phyloP scores from a whole-genome alignment of 2,888 invertebrate genomes.

The Syritta pipiens region DNA sequence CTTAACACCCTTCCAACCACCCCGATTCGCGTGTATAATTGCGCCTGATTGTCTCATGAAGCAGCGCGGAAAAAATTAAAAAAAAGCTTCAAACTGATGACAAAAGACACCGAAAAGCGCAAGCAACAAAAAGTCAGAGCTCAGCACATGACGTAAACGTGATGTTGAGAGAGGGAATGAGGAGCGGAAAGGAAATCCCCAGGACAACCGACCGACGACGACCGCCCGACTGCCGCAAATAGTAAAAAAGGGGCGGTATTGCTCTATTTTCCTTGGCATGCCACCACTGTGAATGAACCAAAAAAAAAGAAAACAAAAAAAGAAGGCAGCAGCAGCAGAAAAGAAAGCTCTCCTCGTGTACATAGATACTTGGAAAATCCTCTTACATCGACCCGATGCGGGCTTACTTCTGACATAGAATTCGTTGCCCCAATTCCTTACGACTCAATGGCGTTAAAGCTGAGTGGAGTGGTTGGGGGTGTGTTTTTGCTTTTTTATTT shows the following conservation, averaged over 20 bases:
- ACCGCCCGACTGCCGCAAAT: neutral
- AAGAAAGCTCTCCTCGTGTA: neutral
- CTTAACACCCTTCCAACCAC: neutral
- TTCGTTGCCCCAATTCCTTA: slow-evolving; percentile 54
- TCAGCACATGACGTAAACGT: slow-evolving; percentile 21
- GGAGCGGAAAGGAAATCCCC: slow-evolving; percentile 15
- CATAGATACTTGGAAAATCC: slow-evolving; percentile 26
- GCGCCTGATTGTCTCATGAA: slow-evolving; percentile 10
- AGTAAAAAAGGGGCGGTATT: slow-evolving; percentile 8
- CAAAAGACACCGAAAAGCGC: slow-evolving; percentile 20
- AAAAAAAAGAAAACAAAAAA: slow-evolving; percentile 7
- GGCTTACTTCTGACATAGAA: slow-evolving; percentile 44
- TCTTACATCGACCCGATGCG: slow-evolving; percentile 41
- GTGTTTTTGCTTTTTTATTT: neutral
- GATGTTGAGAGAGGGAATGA: slow-evolving; percentile 1
- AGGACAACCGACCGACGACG: slow-evolving; percentile 9
- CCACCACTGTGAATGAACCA: slow-evolving; percentile 26
- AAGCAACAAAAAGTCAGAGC: neutral
- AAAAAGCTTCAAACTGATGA: slow-evolving; percentile 31
- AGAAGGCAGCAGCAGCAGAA: too few relatives aligned
- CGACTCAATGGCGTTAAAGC: slow-evolving; percentile 42
- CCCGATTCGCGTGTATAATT: neutral
- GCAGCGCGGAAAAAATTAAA: neutral
- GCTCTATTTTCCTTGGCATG: slow-evolving; percentile 33
- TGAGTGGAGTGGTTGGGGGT: neutral